Percentiles rank a stretch among this genome's conserved stretches.
Evolutionary conservation across 1,140 invertebrate species (phyloP).

Genomic region (Drosophila pectinifera): DNA sequence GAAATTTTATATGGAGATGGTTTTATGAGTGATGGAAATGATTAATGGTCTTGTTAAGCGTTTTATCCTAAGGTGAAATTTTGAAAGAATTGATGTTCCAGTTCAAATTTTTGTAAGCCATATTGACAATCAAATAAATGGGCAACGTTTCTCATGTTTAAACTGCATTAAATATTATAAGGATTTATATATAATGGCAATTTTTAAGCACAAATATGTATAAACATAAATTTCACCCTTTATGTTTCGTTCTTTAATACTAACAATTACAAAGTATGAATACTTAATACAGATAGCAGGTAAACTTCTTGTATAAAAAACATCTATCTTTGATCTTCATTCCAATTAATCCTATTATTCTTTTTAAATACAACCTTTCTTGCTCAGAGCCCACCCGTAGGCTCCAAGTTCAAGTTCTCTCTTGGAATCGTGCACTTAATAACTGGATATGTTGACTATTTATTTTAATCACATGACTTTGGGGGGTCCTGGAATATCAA

Average conservation of each 20-base stretch:
- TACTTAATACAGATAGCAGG: too few species aligned
- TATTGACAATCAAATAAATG: too few species aligned
- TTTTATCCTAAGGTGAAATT: neutral
- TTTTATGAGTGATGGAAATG: constrained; percentile 1
- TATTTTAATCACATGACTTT: neutral
- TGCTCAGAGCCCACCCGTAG: neutral
- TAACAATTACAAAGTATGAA: too few species aligned
- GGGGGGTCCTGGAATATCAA: constrained; percentile 5
- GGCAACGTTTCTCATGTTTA: too few species aligned
- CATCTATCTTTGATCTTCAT: too few species aligned
- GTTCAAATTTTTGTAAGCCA: neutral
- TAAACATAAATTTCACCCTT: neutral
- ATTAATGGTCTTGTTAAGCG: neutral
- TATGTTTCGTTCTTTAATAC: neutral
- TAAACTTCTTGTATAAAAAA: too few species aligned
- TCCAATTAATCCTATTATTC: neutral
- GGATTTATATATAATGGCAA: too few species aligned
- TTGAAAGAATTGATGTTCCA: constrained; percentile 4
- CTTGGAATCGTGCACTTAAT: neutral
- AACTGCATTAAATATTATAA: too few species aligned
- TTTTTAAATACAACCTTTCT: neutral
- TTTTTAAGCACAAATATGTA: too few species aligned
- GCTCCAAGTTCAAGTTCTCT: neutral
- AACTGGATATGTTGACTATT: neutral
- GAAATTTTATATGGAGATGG: neutral